Percentiles rank a stretch among this genome's conserved stretches.
These are phyloP conservation scores for Planiliza haematocheilus DNA, from an alignment of 2,113 vertebrate genomes.

Conservation along the genomic window DNA sequence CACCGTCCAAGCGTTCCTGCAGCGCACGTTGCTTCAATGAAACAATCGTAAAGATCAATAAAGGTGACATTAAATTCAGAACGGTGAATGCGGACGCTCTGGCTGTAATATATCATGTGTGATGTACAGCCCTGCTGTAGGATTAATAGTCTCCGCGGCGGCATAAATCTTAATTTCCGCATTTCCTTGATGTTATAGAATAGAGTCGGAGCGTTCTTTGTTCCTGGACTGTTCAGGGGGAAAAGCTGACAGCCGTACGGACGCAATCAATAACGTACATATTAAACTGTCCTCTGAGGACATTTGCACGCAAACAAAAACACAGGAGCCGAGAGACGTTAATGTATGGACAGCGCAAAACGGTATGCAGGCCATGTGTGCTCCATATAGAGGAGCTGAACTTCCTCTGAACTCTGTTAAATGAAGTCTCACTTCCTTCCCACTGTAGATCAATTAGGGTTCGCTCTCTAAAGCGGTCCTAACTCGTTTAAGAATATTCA, in stretches of 20 bases:
- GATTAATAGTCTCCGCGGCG: constrained; percentile 14
- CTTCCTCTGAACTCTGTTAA: constrained; percentile 41
- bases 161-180: constrained; percentile 56
- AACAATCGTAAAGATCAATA: constrained; percentile 29
- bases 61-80: constrained; percentile 37
- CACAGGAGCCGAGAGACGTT: constrained; percentile 18
- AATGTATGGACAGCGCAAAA: not conserved
- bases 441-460: constrained; percentile 15
- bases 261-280: constrained; percentile 46
- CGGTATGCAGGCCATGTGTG: constrained; percentile 33
- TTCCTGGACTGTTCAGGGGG: constrained; percentile 13
- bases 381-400: constrained; percentile 18
- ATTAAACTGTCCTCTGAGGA: constrained; percentile 42
- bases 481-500: constrained; percentile 3
- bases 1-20: constrained; percentile 19
- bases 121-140: constrained; percentile 34
- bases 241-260: constrained; percentile 30
- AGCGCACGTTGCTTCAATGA: constrained; percentile 30
- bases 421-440: constrained; percentile 8
- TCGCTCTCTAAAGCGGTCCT: not conserved
- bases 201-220: constrained; percentile 30
- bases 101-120: constrained; percentile 2
- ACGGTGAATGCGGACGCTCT: constrained; percentile 11
- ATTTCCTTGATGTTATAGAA: constrained; percentile 54
- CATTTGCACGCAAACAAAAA: constrained; percentile 13